These are phyloP conservation scores for Sipha flava DNA, from an alignment of 1,140 invertebrate species.

Conservation along the genomic window DNA sequence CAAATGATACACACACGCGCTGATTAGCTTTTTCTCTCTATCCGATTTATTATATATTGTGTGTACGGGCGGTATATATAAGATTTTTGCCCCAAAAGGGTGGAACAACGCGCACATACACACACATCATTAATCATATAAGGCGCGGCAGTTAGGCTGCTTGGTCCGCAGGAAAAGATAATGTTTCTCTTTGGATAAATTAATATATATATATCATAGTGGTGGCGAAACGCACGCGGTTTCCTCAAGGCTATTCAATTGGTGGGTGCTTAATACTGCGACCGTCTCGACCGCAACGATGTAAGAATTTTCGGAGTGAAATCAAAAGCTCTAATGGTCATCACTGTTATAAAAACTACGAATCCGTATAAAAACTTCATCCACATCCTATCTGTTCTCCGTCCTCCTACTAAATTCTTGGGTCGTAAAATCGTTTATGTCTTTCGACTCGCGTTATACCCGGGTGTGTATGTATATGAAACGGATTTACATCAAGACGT, in stretches of 20 bases:
- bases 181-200: slow-evolving; percentile 21
- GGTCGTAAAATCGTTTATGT: slow-evolving; percentile 1
- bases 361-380: neutral
- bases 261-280: neutral
- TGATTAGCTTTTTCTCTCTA: slow-evolving; percentile 28
- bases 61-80: neutral
- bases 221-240: neutral
- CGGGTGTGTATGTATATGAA: neutral
- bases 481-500: neutral
- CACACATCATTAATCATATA: slow-evolving; percentile 16
- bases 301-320: neutral
- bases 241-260: neutral
- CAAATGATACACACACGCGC: slow-evolving; percentile 26
- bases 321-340: neutral
- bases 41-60: slow-evolving; percentile 28
- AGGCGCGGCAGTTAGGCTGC: neutral
- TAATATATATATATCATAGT: neutral
- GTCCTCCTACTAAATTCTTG: neutral
- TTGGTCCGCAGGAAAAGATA: neutral
- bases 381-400: neutral
- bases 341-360: neutral
- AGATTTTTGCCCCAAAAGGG: neutral
- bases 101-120: neutral
- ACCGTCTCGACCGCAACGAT: neutral
- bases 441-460: neutral